phyloP scores from a whole-genome alignment of 2,797 vertebrate genomes.

The Falco rusticolus region DNA sequence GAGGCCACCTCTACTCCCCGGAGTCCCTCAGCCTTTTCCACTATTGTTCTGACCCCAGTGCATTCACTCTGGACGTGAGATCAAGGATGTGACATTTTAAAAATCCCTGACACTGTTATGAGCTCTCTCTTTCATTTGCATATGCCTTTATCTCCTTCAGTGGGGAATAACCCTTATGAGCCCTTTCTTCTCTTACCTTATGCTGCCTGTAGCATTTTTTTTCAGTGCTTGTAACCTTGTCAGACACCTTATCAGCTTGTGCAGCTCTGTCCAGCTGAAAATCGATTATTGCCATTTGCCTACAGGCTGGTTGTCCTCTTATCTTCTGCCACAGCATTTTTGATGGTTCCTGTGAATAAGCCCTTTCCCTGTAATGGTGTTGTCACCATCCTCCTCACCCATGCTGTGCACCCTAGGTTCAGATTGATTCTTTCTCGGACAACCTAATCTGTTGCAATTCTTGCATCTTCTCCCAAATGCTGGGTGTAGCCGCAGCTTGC shows the following conservation, averaged over 20 bases:
- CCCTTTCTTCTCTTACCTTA: background rate
- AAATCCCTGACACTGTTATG: background rate
- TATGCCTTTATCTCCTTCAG: slow-evolving; percentile 1
- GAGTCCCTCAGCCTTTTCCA: background rate
- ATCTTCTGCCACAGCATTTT: background rate
- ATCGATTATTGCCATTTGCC: slow-evolving; percentile 34
- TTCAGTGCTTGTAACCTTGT: background rate
- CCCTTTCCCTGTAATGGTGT: background rate
- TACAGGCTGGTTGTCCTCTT: background rate
- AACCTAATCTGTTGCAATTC: background rate
- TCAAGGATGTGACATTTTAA: slow-evolving; percentile 12
- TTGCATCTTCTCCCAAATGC: background rate
- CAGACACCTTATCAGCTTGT: slow-evolving; percentile 23
- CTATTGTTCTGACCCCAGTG: background rate
- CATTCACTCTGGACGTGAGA: background rate
- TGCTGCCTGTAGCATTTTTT: background rate
- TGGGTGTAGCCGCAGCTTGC: background rate
- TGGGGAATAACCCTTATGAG: background rate
- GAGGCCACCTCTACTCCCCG: background rate
- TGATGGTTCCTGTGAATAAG: background rate
- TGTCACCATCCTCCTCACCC: background rate
- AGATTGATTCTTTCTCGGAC: background rate
- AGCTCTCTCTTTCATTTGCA: background rate
- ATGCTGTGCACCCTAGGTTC: background rate
- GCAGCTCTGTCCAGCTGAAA: slow-evolving; percentile 2